phyloP scores from a whole-genome alignment of 37 sponge, comb jelly and placozoan species.

The Chondrilla cf. caribensis region DNA sequence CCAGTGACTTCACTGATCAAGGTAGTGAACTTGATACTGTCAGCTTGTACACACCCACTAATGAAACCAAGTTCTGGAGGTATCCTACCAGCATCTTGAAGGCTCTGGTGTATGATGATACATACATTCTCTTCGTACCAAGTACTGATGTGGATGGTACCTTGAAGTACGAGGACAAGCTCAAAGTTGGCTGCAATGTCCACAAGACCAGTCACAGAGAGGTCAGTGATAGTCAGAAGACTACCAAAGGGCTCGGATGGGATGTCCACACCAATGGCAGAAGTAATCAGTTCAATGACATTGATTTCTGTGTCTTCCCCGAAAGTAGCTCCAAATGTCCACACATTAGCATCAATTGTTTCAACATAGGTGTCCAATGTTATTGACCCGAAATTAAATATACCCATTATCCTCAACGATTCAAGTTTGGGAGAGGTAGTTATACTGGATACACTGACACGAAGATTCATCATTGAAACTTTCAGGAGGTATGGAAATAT shows the following conservation, averaged over 20 bases:
- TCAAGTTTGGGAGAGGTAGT: neutral
- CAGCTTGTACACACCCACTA: neutral
- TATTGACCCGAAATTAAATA: neutral
- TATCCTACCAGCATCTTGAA: neutral
- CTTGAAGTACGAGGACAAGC: neutral
- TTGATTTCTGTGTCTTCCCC: neutral
- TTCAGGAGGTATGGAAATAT: neutral
- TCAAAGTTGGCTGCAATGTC: neutral
- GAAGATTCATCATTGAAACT: neutral
- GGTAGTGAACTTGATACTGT: neutral
- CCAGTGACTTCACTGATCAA: neutral
- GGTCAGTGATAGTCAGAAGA: neutral
- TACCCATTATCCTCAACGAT: neutral
- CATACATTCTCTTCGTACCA: conserved; percentile 6
- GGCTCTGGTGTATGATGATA: neutral
- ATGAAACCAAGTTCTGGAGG: neutral
- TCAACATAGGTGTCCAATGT: neutral
- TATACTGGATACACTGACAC: neutral
- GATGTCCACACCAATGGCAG: neutral
- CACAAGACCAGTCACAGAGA: neutral
- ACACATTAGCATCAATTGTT: neutral
- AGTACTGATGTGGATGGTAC: neutral
- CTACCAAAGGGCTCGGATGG: neutral
- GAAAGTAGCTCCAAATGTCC: neutral
- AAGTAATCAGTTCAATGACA: neutral